phyloP scores from a whole-genome alignment of 1,140 invertebrate species.

The Drosophila navojoa region DNA sequence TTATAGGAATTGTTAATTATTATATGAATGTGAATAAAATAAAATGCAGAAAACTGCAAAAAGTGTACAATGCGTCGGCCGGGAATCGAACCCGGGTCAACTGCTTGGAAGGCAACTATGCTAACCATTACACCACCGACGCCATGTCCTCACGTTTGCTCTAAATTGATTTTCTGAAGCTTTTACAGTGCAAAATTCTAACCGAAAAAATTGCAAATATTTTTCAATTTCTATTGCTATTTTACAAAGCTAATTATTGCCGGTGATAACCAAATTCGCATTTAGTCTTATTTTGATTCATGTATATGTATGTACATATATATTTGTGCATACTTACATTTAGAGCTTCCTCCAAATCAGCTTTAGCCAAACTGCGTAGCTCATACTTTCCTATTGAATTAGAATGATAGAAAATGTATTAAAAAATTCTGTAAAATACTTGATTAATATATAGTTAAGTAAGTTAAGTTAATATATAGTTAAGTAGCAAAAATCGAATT shows the following conservation, averaged over 20 bases:
- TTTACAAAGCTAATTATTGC: background rate
- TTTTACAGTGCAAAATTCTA: background rate
- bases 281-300: background rate
- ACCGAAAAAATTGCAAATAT: background rate
- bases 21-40: background rate
- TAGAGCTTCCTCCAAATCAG: conserved; percentile 67
- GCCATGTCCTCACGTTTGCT: conserved; percentile 27
- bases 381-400: conserved; percentile 56
- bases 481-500: conserved; percentile 7
- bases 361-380: conserved; percentile 53
- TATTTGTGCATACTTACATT: conserved; percentile 61
- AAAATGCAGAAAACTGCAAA: conserved; percentile 17
- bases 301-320: too few relatives aligned
- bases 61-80: conserved; percentile 85
- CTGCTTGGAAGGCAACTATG: conserved; percentile 94
- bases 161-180: conserved; percentile 26
- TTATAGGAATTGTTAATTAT: too few relatives aligned
- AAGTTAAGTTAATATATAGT: too few relatives aligned
- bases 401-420: background rate
- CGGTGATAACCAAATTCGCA: background rate
- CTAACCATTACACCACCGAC: conserved; percentile 92
- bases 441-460: too few relatives aligned
- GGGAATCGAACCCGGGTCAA: conserved; percentile 94
- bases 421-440: background rate
- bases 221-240: background rate